A percentile compares a stretch with the other conserved stretches of the same genome.
These are phyloP conservation scores for Ophion ellenae DNA, from an alignment of 2,888 invertebrate species.

Conservation along the genomic window DNA sequence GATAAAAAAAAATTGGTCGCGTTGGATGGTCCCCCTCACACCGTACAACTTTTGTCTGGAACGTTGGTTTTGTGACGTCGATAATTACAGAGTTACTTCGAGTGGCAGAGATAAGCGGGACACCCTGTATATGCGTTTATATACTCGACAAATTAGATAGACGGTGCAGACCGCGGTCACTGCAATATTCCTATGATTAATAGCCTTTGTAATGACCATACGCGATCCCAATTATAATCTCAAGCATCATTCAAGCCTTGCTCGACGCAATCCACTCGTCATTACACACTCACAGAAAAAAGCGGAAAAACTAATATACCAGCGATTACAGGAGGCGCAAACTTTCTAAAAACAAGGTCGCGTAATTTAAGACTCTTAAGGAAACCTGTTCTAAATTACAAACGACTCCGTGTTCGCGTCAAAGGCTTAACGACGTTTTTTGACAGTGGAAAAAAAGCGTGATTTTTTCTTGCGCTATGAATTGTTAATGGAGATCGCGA, in stretches of 20 bases:
- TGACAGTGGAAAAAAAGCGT: not conserved
- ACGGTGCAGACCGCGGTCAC: conserved; percentile 48
- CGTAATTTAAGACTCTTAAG: not conserved
- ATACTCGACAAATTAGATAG: conserved; percentile 21
- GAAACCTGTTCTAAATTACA: not conserved
- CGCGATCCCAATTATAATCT: conserved; percentile 52
- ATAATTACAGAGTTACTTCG: too few relatives aligned
- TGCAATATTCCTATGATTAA: conserved; percentile 77
- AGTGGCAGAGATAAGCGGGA: not conserved
- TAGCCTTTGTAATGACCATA: conserved; percentile 75
- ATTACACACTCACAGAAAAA: conserved; percentile 29
- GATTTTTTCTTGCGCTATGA: not conserved
- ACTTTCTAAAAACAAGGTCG: not conserved
- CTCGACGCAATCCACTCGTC: conserved; percentile 36
- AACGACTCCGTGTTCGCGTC: not conserved
- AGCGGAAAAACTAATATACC: conserved; percentile 11
- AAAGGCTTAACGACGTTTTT: not conserved
- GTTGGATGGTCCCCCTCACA: too few relatives aligned
- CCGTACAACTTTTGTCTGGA: too few relatives aligned
- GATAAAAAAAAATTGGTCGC: too few relatives aligned
- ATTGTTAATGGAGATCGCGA: conserved; percentile 32
- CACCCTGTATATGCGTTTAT: not conserved
- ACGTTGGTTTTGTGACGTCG: too few relatives aligned
- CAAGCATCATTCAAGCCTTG: conserved; percentile 54
- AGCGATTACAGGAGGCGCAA: not conserved